Evolutionary conservation across 2,888 invertebrate species (phyloP).

Genomic region (Meandrusa payeni): DNA sequence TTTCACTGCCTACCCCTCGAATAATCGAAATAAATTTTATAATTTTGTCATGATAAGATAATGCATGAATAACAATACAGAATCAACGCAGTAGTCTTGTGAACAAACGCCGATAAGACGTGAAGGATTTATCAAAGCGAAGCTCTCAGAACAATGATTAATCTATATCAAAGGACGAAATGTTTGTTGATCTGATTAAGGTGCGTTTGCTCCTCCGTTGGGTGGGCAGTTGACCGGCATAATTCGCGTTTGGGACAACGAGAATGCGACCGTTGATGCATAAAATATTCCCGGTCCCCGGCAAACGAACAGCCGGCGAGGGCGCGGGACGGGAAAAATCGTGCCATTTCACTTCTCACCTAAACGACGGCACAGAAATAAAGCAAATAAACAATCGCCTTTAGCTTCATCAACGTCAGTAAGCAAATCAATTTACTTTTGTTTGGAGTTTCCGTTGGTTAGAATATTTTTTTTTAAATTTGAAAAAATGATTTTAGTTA

Average conservation of each 20-base stretch:
- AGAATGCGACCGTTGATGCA: constrained; percentile 69
- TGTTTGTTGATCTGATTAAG: constrained; percentile 76
- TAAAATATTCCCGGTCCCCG: constrained; percentile 68
- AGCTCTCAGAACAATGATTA: constrained; percentile 43
- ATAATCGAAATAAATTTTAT: no score
- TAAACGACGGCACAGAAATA: constrained; percentile 32
- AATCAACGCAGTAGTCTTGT: constrained; percentile 1
- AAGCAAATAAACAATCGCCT: constrained; percentile 16
- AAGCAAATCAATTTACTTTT: constrained; percentile 18
- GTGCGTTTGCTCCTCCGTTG: constrained; percentile 44
- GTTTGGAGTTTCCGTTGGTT: constrained; percentile 22
- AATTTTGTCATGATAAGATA: no score
- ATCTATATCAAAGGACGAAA: constrained; percentile 62
- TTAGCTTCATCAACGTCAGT: constrained; percentile 20
- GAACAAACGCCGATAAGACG: constrained; percentile 21
- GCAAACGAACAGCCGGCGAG: constrained; percentile 45
- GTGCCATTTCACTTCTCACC: constrained; percentile 72
- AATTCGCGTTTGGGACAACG: constrained; percentile 58
- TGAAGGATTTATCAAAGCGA: constrained; percentile 29
- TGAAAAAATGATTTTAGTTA: no score
- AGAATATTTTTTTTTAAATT: no score
- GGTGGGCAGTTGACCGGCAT: constrained; percentile 78
- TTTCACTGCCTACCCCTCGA: no score
- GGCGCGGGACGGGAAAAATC: constrained; percentile 61
- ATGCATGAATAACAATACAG: no score